Percentiles rank a stretch among this genome's conserved stretches.
Conservation (phyloP, 2,113 vertebrate species). For the Mormyrus lacerda region DNA sequence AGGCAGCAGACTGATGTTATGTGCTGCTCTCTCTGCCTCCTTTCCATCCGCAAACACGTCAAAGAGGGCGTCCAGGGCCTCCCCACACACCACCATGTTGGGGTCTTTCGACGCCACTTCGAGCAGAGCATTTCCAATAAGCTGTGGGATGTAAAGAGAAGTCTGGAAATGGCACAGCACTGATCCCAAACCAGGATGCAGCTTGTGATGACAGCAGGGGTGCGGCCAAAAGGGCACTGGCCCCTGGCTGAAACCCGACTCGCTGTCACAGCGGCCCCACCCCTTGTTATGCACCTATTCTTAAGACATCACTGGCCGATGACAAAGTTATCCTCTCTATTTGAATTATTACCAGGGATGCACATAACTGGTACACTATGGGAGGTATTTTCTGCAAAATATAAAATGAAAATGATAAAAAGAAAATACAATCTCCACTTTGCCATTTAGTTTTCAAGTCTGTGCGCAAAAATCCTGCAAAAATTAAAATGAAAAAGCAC, state of each 20-base stretch:
- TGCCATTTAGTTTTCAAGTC: too few relatives aligned
- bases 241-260: not conserved
- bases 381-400: too few relatives aligned
- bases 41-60: constrained; percentile 91
- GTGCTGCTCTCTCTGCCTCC: constrained; percentile 76
- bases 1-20: constrained; percentile 72
- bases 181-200: not conserved
- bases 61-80: constrained; percentile 88
- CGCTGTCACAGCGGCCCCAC: not conserved
- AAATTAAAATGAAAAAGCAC: too few relatives aligned
- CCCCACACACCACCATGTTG: constrained; percentile 81
- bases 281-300: not conserved
- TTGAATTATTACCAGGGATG: not conserved
- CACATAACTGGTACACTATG: too few relatives aligned
- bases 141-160: constrained; percentile 51
- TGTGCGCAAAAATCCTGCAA: too few relatives aligned
- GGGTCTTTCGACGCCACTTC: constrained; percentile 73
- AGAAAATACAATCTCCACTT: too few relatives aligned
- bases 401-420: too few relatives aligned
- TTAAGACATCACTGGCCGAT: not conserved
- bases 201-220: not conserved
- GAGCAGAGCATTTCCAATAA: constrained; percentile 82
- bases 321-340: not conserved
- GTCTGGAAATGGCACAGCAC: not conserved
- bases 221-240: not conserved